Base-by-base conservation (phyloP, 2,797 vertebrate genomes). In the Centropyge bicolor region DNA sequence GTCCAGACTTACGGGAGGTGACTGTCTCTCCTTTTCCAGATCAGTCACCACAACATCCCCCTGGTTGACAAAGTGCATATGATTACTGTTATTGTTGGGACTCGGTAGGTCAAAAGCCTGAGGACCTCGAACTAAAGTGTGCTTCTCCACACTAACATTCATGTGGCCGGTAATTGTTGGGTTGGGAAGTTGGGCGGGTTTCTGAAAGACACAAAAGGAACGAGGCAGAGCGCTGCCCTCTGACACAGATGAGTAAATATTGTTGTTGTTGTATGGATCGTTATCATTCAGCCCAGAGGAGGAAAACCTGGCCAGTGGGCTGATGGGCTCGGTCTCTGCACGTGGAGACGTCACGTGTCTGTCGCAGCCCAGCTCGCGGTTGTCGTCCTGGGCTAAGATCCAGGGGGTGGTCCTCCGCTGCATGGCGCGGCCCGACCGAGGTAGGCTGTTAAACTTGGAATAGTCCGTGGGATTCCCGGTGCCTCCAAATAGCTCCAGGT, bases 391-490 rank as follows among this genome's bases (percentile, higher is more conserved):
- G 24, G 88, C 91, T 73, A 93, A 93, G 13, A 94, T 91, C 96
- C 97, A 97, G 63, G 95, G 93, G 1, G 88, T 20, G 0, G 86
- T 91, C 75, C 89, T 95, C 64, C 95, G 95, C 51, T 95, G 89
- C 76, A 92, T 88, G 54, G 91, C 63, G n/a, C 95, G 93, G 54
- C 96, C 91, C 22, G 95, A 88, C 64, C 95, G 94, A 48, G 98
- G 98, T 68, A 99, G 93, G 90, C 97, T 99, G 94, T 96, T 97
- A 77, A 96, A 99, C 89, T 96, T 97, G 83, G 91, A 91, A 76
- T 72, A 95, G 93, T 91, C 97, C 22, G 0, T 51, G 63, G 45
- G 86, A 74, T 88, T 91, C 45, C 91, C 93, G 1, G 86, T 20
- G 27, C 84, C 89, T 31, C 92, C 90, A 0, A 94, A 93, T 0